Conservation (phyloP, 2,113 vertebrate species). For the Antechinus flavipes region DNA sequence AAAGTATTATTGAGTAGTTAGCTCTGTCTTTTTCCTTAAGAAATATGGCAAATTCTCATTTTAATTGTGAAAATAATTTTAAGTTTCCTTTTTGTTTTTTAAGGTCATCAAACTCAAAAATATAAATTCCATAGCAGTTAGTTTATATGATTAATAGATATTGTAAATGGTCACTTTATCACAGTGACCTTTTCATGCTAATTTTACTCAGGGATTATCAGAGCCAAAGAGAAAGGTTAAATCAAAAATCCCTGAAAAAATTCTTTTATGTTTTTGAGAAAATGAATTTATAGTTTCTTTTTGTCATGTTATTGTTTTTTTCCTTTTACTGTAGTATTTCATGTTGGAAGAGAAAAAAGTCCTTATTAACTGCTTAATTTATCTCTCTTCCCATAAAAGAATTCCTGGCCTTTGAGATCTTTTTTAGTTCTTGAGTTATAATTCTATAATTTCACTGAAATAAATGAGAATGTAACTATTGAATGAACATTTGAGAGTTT, state of each 20-base stretch:
- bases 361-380: neutral
- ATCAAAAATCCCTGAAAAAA: neutral
- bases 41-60: neutral
- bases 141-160: neutral
- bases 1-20: neutral
- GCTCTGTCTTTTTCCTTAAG: neutral
- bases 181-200: neutral
- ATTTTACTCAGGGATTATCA: neutral
- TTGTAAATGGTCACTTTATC: neutral
- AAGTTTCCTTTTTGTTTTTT: slow-evolving; percentile 7
- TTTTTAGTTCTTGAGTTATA: neutral
- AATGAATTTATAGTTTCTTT: neutral
- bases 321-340: neutral
- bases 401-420: neutral
- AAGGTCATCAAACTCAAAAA: neutral
- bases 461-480: neutral
- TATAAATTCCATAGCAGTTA: neutral
- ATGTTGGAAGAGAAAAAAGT: neutral
- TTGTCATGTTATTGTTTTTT: neutral
- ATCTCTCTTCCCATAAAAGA: neutral
- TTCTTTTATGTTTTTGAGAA: neutral
- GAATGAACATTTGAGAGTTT: neutral
- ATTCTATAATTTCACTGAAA: neutral
- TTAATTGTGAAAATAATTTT: neutral
- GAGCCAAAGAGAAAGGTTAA: neutral